A percentile compares a stretch with the other conserved stretches of the same genome.
These are phyloP conservation scores for Clusia tigrina DNA, from an alignment of 2,888 invertebrate genomes.

Conservation along the genomic window DNA sequence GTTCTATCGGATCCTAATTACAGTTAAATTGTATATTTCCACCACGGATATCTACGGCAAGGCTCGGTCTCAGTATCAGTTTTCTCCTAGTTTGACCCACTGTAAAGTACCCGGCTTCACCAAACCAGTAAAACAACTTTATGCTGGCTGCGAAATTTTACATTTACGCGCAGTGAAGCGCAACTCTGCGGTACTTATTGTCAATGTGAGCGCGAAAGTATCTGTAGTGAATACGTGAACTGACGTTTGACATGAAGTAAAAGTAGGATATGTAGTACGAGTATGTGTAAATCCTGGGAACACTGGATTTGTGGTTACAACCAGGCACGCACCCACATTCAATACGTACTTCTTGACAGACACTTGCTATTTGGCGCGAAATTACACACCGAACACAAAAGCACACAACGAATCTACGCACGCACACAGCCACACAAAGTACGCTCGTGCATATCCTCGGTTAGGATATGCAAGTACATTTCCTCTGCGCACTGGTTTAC, in stretches of 20 bases:
- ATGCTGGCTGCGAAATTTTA: not conserved
- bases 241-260: not conserved
- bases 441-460: not conserved
- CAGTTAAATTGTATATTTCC: too few relatives aligned
- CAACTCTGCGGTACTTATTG: too few relatives aligned
- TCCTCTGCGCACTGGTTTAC: too few relatives aligned
- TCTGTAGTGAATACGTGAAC: too few relatives aligned
- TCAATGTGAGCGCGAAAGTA: too few relatives aligned
- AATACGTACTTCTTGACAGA: slow-evolving; percentile 2
- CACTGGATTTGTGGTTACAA: slow-evolving; percentile 8
- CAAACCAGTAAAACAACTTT: not conserved
- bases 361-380: slow-evolving; percentile 19
- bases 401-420: not conserved
- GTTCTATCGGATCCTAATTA: too few relatives aligned
- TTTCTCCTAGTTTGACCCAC: too few relatives aligned
- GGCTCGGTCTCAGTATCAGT: too few relatives aligned
- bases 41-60: too few relatives aligned
- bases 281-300: too few relatives aligned
- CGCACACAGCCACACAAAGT: slow-evolving; percentile 3
- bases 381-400: slow-evolving; percentile 19
- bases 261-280: slow-evolving; percentile 3
- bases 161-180: not conserved
- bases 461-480: too few relatives aligned
- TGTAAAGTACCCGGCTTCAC: not conserved
- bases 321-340: not conserved